Evolutionary conservation across 2,113 vertebrate species (phyloP), one percentile per base, ranked within the genome.

Genomic region (Symphodus melops): DNA sequence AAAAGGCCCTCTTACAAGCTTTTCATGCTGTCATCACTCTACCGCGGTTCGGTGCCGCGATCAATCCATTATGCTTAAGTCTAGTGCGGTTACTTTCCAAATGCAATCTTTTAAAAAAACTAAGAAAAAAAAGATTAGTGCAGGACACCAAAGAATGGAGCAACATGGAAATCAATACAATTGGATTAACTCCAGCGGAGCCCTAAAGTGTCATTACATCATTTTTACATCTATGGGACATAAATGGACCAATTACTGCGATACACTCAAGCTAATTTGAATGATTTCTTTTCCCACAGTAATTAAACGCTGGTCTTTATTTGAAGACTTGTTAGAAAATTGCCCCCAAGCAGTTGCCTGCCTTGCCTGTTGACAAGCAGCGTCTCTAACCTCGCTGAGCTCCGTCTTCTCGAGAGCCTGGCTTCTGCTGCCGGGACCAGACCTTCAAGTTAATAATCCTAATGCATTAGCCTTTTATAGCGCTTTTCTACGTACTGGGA

Each of bases 71-170:
- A 60, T 44, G 52, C 51, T 72, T 44, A 44, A 75, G 56, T 88
- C 79, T 46, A 64, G 8, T 33, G 68, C 13, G 3, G 68, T 76
- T 77, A 62, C 59, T 76, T 72, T 75, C 36, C 76, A 82, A 84
- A 77, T 68, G 20, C 65, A 81, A 85, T 75, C 53, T 75, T 75
- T 77, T n/a, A n/a, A n/a, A n/a, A n/a, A n/a, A n/a, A n/a, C n/a
- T n/a, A n/a, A n/a, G n/a, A n/a, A n/a, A n/a, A n/a, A n/a, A n/a
- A n/a, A n/a, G n/a, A n/a, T n/a, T 62, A 51, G 72, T 36, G 68
- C 65, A 39, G 72, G 63, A 73, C 49, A 16, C 68, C 71, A 54
- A 68, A 56, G 68, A 71, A 59, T 20, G 41, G 14, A 4, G 28
- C 28, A 5, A 63, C 37, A 0, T 28, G 1, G 12, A 20, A 64